These are phyloP conservation scores for Zaprionus tsacasi DNA, from an alignment of 1,140 invertebrate genomes.

Conservation along the genomic window DNA sequence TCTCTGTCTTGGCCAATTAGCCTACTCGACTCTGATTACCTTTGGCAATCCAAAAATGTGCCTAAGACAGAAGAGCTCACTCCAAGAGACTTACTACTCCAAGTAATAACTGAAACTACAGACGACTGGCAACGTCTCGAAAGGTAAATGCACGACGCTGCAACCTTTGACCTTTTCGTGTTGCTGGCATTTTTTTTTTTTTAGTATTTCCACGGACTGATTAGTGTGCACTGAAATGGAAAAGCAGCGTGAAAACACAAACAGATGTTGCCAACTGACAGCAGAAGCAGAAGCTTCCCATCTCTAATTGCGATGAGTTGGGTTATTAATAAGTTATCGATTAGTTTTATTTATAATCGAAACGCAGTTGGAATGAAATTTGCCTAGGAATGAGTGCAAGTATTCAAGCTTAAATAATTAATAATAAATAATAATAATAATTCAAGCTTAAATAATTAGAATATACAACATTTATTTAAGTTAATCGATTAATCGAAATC, in stretches of 20 bases:
- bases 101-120: not conserved
- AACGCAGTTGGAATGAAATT: not conserved
- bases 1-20: not conserved
- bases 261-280: slow-evolving; percentile 40
- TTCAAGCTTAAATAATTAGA: too few species aligned
- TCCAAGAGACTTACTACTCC: too few species aligned
- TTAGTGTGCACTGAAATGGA: slow-evolving; percentile 52
- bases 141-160: slow-evolving; percentile 71
- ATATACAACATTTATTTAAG: not conserved
- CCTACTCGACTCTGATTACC: slow-evolving; percentile 25
- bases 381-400: too few species aligned
- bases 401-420: too few species aligned
- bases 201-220: slow-evolving; percentile 29
- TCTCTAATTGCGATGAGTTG: slow-evolving; percentile 1
- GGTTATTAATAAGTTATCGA: slow-evolving; percentile 42
- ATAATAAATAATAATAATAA: too few species aligned
- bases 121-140: slow-evolving; percentile 1
- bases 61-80: slow-evolving; percentile 41
- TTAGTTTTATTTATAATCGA: slow-evolving; percentile 37
- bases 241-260: slow-evolving; percentile 68
- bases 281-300: slow-evolving; percentile 1
- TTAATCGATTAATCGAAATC: not conserved
- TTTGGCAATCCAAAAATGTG: slow-evolving; percentile 33
- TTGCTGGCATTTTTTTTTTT: slow-evolving; percentile 31
- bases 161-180: slow-evolving; percentile 74